These are phyloP conservation scores for Podarcis raffonei DNA, from an alignment of 2,113 vertebrate species.

Conservation along the genomic window DNA sequence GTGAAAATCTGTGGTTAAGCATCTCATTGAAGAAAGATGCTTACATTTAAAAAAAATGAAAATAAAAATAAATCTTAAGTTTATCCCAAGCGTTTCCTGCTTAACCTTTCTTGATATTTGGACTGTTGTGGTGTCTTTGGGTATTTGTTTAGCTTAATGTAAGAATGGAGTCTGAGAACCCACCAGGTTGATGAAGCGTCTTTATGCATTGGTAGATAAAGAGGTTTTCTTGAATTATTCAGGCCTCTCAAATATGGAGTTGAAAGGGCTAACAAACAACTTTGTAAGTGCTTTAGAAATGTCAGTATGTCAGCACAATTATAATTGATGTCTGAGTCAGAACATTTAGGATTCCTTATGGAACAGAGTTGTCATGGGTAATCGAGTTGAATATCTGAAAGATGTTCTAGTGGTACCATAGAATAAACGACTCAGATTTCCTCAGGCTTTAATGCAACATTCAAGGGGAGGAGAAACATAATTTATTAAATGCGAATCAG, in stretches of 20 bases:
- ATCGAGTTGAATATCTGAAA: conserved; percentile 11
- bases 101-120: background rate
- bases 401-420: background rate
- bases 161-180: background rate
- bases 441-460: background rate
- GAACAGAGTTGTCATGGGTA: background rate
- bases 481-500: background rate
- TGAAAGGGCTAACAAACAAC: background rate
- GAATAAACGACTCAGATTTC: background rate
- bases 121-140: too few relatives aligned
- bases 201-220: conserved; percentile 13
- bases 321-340: conserved; percentile 18
- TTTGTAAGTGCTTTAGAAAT: conserved; percentile 8
- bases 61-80: background rate
- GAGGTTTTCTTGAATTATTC: background rate
- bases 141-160: background rate
- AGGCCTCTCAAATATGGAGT: background rate
- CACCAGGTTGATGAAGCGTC: background rate
- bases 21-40: too few relatives aligned
- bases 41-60: background rate
- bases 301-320: conserved; percentile 14
- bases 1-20: background rate
- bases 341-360: background rate
- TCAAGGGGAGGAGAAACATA: background rate
- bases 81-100: background rate